Percentiles rank a stretch among this genome's conserved stretches.
Conservation (phyloP, 2,113 vertebrate genomes). For the Paedocypris sp. region DNA sequence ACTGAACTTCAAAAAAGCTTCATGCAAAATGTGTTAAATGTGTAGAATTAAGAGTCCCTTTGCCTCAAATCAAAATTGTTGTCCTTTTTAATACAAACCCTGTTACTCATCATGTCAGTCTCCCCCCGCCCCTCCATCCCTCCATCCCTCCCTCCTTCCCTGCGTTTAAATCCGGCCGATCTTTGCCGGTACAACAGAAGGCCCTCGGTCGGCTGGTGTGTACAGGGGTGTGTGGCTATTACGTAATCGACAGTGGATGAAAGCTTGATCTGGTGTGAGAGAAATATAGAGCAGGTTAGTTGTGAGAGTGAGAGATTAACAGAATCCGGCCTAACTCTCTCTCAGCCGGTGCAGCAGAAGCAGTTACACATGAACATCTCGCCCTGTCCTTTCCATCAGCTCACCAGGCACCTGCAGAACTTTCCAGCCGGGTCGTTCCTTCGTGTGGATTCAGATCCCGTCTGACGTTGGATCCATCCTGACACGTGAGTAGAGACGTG, state of each 20-base stretch:
- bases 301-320: background rate
- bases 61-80: too few species aligned
- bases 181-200: background rate
- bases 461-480: background rate
- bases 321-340: slow-evolving; percentile 6
- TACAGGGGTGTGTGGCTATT: slow-evolving; percentile 20
- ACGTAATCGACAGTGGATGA: slow-evolving; percentile 29
- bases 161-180: slow-evolving; percentile 28
- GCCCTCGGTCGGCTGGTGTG: slow-evolving; percentile 10
- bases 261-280: slow-evolving; percentile 8
- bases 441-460: too few species aligned
- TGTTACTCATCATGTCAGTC: background rate
- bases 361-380: background rate
- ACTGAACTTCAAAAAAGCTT: too few species aligned
- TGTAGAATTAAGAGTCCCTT: too few species aligned
- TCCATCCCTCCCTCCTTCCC: background rate
- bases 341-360: background rate
- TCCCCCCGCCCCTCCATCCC: background rate
- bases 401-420: background rate
- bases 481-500: background rate
- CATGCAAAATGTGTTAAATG: too few species aligned
- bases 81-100: background rate
- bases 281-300: background rate
- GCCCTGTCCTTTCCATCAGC: too few species aligned
- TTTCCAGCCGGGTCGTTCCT: slow-evolving; percentile 4